These are phyloP conservation scores for Oncorhynchus tshawytscha DNA, from an alignment of 2,113 vertebrate genomes.

Conservation along the genomic window DNA sequence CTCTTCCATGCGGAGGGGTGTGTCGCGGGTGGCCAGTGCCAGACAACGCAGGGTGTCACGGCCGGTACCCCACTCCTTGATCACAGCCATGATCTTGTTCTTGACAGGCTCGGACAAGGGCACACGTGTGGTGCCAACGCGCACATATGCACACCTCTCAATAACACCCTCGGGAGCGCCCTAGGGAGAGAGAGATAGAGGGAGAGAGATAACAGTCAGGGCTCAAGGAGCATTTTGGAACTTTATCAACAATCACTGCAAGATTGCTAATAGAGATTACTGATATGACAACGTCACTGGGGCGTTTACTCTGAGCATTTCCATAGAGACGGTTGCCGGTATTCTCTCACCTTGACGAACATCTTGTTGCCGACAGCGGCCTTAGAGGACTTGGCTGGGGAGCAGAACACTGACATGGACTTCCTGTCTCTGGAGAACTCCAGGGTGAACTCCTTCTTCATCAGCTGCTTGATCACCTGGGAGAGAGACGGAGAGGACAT, in stretches of 20 bases:
- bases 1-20: constrained; percentile 80
- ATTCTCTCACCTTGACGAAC: constrained; percentile 85
- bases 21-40: constrained; percentile 86
- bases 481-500: not conserved
- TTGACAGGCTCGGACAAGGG: constrained; percentile 74
- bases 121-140: constrained; percentile 83
- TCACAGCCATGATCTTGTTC: constrained; percentile 80
- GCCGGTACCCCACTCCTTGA: constrained; percentile 93
- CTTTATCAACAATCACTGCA: too few species aligned
- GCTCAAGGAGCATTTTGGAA: not conserved
- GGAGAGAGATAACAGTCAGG: not conserved
- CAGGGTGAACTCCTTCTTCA: constrained; percentile 93
- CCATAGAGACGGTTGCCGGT: not conserved
- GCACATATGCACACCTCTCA: constrained; percentile 86
- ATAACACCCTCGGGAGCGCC: constrained; percentile 85
- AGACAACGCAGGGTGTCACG: constrained; percentile 89
- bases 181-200: constrained; percentile 37
- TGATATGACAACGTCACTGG: too few species aligned
- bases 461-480: constrained; percentile 90
- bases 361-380: constrained; percentile 89
- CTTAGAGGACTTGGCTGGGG: constrained; percentile 84
- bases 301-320: too few species aligned
- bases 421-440: constrained; percentile 95
- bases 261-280: too few species aligned
- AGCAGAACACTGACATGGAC: constrained; percentile 93